A percentile compares a stretch with the other conserved stretches of the same genome.
phyloP scores from a whole-genome alignment of 2,888 invertebrate species.

The Drosophila barbarae region DNA sequence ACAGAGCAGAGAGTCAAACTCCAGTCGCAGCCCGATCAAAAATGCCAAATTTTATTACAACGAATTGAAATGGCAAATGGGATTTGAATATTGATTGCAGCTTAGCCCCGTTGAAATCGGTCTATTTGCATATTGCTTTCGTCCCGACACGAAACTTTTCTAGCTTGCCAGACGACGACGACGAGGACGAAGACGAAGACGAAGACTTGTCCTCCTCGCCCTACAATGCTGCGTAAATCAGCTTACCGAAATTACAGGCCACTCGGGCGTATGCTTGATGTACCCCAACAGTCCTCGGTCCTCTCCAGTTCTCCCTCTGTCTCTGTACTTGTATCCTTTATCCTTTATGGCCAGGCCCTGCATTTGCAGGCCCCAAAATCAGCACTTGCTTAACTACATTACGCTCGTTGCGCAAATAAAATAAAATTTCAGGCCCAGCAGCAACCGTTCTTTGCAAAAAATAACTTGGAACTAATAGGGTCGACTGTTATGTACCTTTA shows the following conservation, averaged over 20 bases:
- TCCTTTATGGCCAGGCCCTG: constrained; percentile 18
- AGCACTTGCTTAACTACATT: constrained; percentile 73
- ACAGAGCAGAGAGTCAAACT: constrained; percentile 42
- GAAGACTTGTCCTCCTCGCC: constrained; percentile 66
- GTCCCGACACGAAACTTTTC: constrained; percentile 53
- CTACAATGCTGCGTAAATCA: constrained; percentile 66
- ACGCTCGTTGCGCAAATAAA: constrained; percentile 59
- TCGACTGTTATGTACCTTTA: neutral
- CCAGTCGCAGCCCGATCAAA: constrained; percentile 40
- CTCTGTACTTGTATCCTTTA: constrained; percentile 5
- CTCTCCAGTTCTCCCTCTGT: neutral
- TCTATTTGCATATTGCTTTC: constrained; percentile 73
- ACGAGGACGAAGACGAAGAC: constrained; percentile 17
- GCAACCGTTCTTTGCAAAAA: neutral
- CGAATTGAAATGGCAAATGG: constrained; percentile 69
- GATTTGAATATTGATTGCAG: constrained; percentile 75
- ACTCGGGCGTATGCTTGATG: constrained; percentile 45
- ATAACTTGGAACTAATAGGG: neutral
- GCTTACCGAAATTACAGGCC: constrained; percentile 69
- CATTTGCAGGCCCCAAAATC: constrained; percentile 48
- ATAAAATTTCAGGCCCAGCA: constrained; percentile 55
- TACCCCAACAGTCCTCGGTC: constrained; percentile 1
- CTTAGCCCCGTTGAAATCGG: constrained; percentile 59
- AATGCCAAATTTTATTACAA: constrained; percentile 70
- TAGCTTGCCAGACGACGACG: constrained; percentile 34